phyloP scores from a whole-genome alignment of 2,797 vertebrate species.

The Galagoides demidoff region DNA sequence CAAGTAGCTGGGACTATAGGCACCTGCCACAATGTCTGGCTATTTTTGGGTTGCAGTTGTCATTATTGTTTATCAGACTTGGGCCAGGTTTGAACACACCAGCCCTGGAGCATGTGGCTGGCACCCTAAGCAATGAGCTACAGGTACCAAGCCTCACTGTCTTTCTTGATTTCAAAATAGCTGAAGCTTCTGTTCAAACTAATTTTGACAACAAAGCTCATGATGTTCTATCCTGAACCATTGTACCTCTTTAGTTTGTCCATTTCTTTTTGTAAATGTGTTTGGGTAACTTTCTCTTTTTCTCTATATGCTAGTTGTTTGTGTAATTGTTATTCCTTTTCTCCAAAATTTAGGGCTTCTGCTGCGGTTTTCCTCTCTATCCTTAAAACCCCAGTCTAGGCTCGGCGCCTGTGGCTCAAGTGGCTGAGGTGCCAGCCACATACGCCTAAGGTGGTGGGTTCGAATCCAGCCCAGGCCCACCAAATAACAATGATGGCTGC shows the following conservation, averaged over 20 bases:
- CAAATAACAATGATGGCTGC: too few relatives aligned
- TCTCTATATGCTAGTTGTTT: slow-evolving; percentile 26
- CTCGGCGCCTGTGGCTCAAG: too few relatives aligned
- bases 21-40: too few relatives aligned
- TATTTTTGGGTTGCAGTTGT: too few relatives aligned
- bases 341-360: not conserved
- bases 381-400: not conserved
- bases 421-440: too few relatives aligned
- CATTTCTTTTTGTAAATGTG: slow-evolving; percentile 50
- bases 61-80: too few relatives aligned
- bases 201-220: slow-evolving; percentile 18
- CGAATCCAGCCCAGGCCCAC: too few relatives aligned
- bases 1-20: too few relatives aligned
- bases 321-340: slow-evolving; percentile 15
- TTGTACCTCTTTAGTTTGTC: slow-evolving; percentile 7
- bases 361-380: slow-evolving; percentile 32
- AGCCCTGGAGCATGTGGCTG: too few relatives aligned
- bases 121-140: too few relatives aligned
- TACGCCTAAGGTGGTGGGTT: too few relatives aligned
- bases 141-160: not conserved
- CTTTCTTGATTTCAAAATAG: slow-evolving; percentile 45
- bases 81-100: too few relatives aligned
- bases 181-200: slow-evolving; percentile 1
- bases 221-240: not conserved
- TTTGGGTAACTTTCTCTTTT: slow-evolving; percentile 16